These are phyloP conservation scores for Laticauda colubrina DNA, from an alignment of 2,113 vertebrate species.

Conservation along the genomic window DNA sequence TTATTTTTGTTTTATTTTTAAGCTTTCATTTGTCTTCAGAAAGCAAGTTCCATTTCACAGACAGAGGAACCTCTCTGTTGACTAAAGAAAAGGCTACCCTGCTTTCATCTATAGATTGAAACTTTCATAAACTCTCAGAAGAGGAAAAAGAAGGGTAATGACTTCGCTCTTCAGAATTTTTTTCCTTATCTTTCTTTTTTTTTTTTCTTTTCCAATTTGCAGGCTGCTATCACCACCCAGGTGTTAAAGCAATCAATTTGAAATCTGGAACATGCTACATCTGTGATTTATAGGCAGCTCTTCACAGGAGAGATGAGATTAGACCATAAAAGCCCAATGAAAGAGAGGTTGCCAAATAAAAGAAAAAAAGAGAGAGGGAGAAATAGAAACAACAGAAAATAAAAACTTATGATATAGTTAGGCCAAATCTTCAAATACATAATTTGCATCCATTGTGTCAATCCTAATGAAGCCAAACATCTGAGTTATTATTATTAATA, in stretches of 20 bases:
- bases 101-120: constrained; percentile 31
- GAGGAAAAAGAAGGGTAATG: constrained; percentile 24
- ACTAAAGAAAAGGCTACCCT: constrained; percentile 15
- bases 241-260: constrained; percentile 39
- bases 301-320: constrained; percentile 5
- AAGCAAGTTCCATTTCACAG: constrained; percentile 2
- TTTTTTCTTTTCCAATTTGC: constrained; percentile 18
- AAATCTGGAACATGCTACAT: constrained; percentile 24
- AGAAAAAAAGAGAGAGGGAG: not conserved
- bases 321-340: constrained; percentile 24
- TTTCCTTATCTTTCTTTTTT: not conserved
- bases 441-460: not conserved
- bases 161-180: not conserved
- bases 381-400: not conserved
- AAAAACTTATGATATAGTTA: not conserved
- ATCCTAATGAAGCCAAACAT: not conserved
- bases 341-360: not conserved
- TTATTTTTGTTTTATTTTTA: not conserved
- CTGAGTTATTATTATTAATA: not conserved
- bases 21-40: constrained; percentile 4
- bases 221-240: constrained; percentile 32
- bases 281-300: constrained; percentile 43
- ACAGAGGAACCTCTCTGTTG: constrained; percentile 9
- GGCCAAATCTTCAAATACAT: not conserved
- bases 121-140: constrained; percentile 10